Base-by-base conservation (phyloP, 2,888 invertebrate species). In the Lasiommata megera region DNA sequence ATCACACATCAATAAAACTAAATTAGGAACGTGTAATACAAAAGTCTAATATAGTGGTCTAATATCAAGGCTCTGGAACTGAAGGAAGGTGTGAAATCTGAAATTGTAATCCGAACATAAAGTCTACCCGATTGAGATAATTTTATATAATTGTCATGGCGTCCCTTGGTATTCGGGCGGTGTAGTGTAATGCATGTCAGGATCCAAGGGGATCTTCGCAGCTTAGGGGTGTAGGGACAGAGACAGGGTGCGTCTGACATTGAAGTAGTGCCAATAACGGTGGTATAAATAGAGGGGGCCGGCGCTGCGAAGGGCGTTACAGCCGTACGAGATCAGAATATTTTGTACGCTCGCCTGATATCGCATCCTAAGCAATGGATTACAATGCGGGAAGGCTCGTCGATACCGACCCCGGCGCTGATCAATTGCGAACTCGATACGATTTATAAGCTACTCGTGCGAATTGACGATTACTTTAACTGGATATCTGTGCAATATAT, bases 201-300 rank as follows among this genome's bases (percentile, higher is more conserved):
- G 80, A 73, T 76, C 69, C 66, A 65, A 72, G 75, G 79, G 79
- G 74, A 77, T 74, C 77, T 67, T 69, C 66, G 71, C 78, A 79
- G 82, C 76, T 79, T 77, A 76, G 75, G 23, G 74, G 82, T 80
- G 77, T 79, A 79, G 77, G 83, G 84, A 80, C 81, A 72, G 55
- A 51, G 58, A 56, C 86, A 86, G 91, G 91, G 90, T 91, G 91
- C 89, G 90, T 76, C 84, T 91, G 91, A 91, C 91, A 91, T 88
- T 91, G 91, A 91, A 91, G 91, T 90, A 91, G 91, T 91, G 91
- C 87, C 91, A 90, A 91, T 91, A 91, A 91, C 88, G 79, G 86
- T 81, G 88, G 90, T 87, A 91, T 89, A 91, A 91, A 89, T 88
- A 88, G 89, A 79, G 75, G 82, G 86, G 88, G 86, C 82, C 82